Percentiles rank a stretch among this genome's conserved stretches.
Evolutionary conservation across 2,888 invertebrate genomes (phyloP).

Genomic region (Cephus spinipes): DNA sequence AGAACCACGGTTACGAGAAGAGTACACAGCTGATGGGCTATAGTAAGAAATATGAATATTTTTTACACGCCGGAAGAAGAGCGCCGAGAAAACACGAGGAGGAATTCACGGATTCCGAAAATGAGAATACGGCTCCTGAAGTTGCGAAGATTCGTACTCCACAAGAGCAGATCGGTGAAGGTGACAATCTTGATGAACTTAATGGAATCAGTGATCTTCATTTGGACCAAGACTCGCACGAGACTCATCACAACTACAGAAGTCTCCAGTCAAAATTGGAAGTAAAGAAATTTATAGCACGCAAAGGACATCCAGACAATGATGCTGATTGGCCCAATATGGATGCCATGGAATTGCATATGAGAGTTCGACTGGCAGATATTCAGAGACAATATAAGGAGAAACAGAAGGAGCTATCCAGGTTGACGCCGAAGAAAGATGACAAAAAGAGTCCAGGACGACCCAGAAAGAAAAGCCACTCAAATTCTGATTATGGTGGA

Average conservation of each 20-base stretch:
- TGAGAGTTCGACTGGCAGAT: conserved; percentile 84
- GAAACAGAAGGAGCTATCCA: conserved; percentile 85
- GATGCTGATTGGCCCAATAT: conserved; percentile 68
- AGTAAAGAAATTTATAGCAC: conserved; percentile 55
- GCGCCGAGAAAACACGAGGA: conserved; percentile 10
- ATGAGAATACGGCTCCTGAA: conserved; percentile 17
- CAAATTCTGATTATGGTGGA: conserved; percentile 44
- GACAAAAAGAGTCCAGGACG: conserved; percentile 68
- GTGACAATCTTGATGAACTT: background rate
- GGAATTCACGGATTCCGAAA: conserved; percentile 41
- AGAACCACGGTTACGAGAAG: conserved; percentile 11
- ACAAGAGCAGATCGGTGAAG: background rate
- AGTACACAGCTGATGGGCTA: conserved; percentile 1
- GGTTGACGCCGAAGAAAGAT: conserved; percentile 73
- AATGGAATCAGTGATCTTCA: background rate
- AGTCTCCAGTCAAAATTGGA: conserved; percentile 49
- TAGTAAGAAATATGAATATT: conserved; percentile 27
- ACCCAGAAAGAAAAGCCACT: conserved; percentile 67
- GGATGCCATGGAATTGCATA: conserved; percentile 82
- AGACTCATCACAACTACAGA: conserved; percentile 37
- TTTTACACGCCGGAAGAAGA: conserved; percentile 6
- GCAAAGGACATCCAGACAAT: conserved; percentile 46
- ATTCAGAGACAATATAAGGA: conserved; percentile 85
- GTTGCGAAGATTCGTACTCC: conserved; percentile 12
- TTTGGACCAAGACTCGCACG: background rate